A percentile compares a stretch with the other conserved stretches of the same genome.
phyloP scores from a whole-genome alignment of 1,140 invertebrate species.

The Ephestia elutella region DNA sequence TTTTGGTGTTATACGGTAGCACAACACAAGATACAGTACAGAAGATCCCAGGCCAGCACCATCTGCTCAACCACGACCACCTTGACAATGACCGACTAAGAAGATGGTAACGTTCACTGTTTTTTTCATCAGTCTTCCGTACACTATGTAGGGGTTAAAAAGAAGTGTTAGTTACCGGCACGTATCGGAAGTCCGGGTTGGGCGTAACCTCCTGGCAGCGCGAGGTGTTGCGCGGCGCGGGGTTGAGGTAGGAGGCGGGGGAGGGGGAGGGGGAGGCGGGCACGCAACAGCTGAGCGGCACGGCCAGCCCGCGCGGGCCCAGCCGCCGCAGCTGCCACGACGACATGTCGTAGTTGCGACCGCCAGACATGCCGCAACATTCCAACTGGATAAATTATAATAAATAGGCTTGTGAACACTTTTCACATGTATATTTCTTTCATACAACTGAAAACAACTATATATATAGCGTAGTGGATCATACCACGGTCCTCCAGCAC shows the following conservation, averaged over 20 bases:
- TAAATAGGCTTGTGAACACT: no score
- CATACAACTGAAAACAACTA: no score
- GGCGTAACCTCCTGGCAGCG: conserved; percentile 81
- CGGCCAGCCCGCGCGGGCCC: conserved; percentile 80
- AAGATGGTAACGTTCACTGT: no score
- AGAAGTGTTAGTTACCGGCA: conserved; percentile 27
- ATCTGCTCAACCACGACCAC: no score
- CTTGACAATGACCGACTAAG: no score
- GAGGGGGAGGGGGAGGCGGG: conserved; percentile 71
- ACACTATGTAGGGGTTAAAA: not conserved
- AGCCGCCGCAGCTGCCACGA: conserved; percentile 85
- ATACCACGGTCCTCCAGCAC: no score
- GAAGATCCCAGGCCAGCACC: no score
- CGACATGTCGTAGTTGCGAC: conserved; percentile 87
- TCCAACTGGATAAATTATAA: conserved; percentile 83
- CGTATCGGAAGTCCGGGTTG: conserved; percentile 76
- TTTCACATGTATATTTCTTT: no score
- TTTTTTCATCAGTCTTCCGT: no score
- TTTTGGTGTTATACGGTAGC: no score
- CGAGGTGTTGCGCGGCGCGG: conserved; percentile 81
- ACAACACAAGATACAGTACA: no score
- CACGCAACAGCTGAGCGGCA: conserved; percentile 86
- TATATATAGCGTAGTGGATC: no score
- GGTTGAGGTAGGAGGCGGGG: conserved; percentile 81
- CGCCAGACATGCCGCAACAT: conserved; percentile 88